Base-by-base conservation (phyloP, 2,888 invertebrate genomes). In the Alcis repandata region DNA sequence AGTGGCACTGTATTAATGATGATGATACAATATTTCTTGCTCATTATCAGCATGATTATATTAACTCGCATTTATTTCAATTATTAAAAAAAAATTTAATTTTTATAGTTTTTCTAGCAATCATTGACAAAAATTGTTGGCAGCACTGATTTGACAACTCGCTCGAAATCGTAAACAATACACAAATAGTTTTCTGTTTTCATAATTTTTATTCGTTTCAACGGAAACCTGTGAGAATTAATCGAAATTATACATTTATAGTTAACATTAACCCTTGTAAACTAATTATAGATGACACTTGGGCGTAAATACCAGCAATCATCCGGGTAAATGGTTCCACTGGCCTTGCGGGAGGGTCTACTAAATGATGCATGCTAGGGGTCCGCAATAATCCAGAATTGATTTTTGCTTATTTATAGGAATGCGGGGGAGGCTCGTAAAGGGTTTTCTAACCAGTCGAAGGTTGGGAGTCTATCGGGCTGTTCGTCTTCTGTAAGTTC, bases 401-500 rank as follows among this genome's bases (percentile, higher is more conserved):
- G 92, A 92, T 93, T 92, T 91, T 91, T 88, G 70, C 82, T 87
- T 92, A 93, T 93, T 92, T 93, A 90, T 92, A 94, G 94, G 88
- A 93, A 92, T 90, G 92, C 92, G 83, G 92, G 92, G 86, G 91
- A 94, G 72, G 83, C 88, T 83, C 90, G 92, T 83, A 92, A 92
- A 88, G 91, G 88, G 83, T 92, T 88, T 88, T 86, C 87, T 88
- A 90, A 86, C 86, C 92, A 92, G 88, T 94, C 95, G 69, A 96
- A 96, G 90, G 94, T 95, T 79, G 95, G 95, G 76, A 94, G 95
- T 78, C 94, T 95, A 45, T 95, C 96, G 61, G 95, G 95, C 80
- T 96, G 95, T 86, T 96, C 96, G 68, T 96, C 96, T 63, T 95
- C 95, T 79, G 96, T 96, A 93, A 93, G 94, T 94, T 72, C 20